These are phyloP conservation scores for Apoderus coryli DNA, from an alignment of 2,888 invertebrate species.

Conservation along the genomic window DNA sequence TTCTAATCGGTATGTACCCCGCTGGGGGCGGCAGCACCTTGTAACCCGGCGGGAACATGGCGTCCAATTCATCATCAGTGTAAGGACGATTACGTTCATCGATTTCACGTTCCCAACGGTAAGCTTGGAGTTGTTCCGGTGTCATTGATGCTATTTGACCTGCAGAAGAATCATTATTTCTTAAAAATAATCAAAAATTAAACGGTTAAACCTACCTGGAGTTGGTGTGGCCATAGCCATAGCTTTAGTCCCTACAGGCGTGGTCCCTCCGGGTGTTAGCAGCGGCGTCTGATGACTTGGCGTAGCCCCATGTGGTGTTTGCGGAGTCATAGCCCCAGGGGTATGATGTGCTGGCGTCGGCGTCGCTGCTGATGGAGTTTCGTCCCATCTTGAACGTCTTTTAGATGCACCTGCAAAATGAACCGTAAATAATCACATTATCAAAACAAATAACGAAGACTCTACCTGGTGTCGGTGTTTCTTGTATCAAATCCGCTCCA, in stretches of 20 bases:
- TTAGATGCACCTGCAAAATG: constrained; percentile 61
- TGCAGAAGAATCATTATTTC: too few species aligned
- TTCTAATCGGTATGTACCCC: constrained; percentile 90
- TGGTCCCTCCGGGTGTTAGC: constrained; percentile 71
- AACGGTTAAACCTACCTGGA: constrained; percentile 59
- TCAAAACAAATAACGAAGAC: not conserved
- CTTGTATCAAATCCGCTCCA: constrained; percentile 44
- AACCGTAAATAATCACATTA: too few species aligned
- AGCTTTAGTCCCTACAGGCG: constrained; percentile 85
- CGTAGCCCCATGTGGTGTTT: constrained; percentile 50
- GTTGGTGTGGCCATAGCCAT: constrained; percentile 99
- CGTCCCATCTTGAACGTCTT: constrained; percentile 92
- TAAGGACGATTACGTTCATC: constrained; percentile 95
- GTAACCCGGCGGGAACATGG: constrained; percentile 96
- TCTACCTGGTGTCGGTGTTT: constrained; percentile 70
- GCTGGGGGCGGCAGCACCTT: constrained; percentile 40
- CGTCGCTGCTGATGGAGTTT: constrained; percentile 68
- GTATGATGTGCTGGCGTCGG: constrained; percentile 38
- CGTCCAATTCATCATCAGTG: constrained; percentile 92
- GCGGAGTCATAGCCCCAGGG: constrained; percentile 47
- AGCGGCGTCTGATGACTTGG: constrained; percentile 46
- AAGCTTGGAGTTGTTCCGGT: constrained; percentile 96
- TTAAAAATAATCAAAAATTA: too few species aligned
- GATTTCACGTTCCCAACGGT: constrained; percentile 96
- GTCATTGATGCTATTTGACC: constrained; percentile 96